Base-by-base conservation (phyloP, 2,888 invertebrate species). In the Caenorhabditis becei region DNA sequence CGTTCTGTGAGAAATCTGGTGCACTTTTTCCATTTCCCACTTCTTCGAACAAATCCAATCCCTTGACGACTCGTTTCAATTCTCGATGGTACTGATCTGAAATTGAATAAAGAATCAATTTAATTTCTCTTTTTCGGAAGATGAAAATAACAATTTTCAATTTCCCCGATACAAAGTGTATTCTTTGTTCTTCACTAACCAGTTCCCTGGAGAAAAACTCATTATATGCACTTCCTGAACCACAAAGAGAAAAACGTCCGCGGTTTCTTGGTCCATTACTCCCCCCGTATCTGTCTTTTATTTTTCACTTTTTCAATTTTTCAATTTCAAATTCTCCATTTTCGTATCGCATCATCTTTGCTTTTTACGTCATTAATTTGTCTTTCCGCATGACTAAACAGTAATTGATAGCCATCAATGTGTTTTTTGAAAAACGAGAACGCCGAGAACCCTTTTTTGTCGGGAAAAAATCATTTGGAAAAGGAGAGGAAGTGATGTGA, bases 21-120 rank as follows among this genome's bases (percentile, higher is more conserved):
- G 78, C 77, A 65, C 87, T 88, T 16, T 65, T 63, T 1, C 89
- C 89, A 35, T 67, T 67, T 24, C 71, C 66, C 23, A 75, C 69
- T 74, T 90, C 90, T 59, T 85, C 84, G 65, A 90, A 90, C 0
- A 90, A 63, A 72, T 90, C 90, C 54, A 90, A 66, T 8, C 90
- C 90, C 32, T 83, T 77, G 16, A 86, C 83, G 26, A 88, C 79
- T 26, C 83, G n/a, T n/a, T 72, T 80, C 26, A 82, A 51, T 44
- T 87, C 86, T 8, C 87, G 83, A 69, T 89, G 86, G 61, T 83
- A 87, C 56, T 88, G 84, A 58, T 88, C 90, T 89, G 56, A 11
- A 78, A 80, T 37, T 14, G 23, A n/a, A 18, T 47, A 18, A 47
- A 2, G 14, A 2, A 14, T 2, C 41, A 14, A 14, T 2, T 41